These are phyloP conservation scores for Aphelocoma coerulescens DNA, from an alignment of 2,113 vertebrate species.

Conservation along the genomic window DNA sequence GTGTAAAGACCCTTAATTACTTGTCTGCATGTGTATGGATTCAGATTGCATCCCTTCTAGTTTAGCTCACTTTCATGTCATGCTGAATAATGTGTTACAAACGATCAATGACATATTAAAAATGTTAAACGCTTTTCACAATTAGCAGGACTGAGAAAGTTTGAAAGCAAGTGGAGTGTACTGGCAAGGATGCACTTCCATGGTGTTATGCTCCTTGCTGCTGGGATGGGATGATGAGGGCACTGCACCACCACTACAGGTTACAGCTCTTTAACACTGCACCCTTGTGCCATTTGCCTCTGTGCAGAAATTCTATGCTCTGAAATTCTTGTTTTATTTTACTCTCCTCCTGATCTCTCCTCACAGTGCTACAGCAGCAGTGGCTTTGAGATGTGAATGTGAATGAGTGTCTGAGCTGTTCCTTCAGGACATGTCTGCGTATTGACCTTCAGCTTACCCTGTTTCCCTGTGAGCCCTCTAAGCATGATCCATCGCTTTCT, in stretches of 20 bases:
- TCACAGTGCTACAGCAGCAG: slow-evolving; percentile 52
- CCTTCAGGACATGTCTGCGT: slow-evolving; percentile 64
- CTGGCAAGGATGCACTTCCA: not conserved
- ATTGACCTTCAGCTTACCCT: slow-evolving; percentile 78
- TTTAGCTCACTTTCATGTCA: not conserved
- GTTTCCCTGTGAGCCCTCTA: slow-evolving; percentile 74
- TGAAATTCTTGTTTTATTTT: slow-evolving; percentile 57
- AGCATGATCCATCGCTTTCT: slow-evolving; percentile 79
- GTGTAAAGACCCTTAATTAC: slow-evolving; percentile 16
- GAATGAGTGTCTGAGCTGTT: slow-evolving; percentile 66
- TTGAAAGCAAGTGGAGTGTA: not conserved
- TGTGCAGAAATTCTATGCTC: slow-evolving; percentile 20
- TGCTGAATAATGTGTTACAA: not conserved
- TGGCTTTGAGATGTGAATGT: slow-evolving; percentile 71
- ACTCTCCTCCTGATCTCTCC: slow-evolving; percentile 14
- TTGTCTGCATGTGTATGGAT: not conserved
- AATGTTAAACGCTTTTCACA: not conserved
- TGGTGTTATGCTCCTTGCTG: not conserved
- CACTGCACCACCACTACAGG: not conserved
- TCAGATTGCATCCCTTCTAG: not conserved
- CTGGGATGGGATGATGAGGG: not conserved
- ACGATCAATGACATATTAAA: not conserved
- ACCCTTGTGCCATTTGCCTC: slow-evolving; percentile 9
- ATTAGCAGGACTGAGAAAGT: not conserved
- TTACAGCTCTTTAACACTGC: not conserved